phyloP scores from a whole-genome alignment of 2,888 invertebrate species.

The Phyllotreta cruciferae region DNA sequence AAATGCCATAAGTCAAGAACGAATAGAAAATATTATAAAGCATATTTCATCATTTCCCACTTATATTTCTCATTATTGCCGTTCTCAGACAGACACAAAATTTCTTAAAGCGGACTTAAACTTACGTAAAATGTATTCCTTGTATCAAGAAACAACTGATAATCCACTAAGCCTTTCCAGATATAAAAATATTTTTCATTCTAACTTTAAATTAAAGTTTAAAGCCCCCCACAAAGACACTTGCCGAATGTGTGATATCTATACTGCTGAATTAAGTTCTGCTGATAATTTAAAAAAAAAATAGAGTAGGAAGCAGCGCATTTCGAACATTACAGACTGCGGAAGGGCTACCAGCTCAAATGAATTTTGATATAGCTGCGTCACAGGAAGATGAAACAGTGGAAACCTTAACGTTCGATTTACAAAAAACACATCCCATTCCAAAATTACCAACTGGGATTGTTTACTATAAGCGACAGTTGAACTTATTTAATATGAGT shows the following conservation, averaged over 20 bases:
- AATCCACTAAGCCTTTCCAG: constrained; percentile 7
- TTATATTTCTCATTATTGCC: constrained; percentile 14
- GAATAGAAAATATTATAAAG: too few relatives aligned
- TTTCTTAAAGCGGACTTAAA: constrained; percentile 14
- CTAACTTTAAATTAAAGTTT: constrained; percentile 10
- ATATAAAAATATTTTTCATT: constrained; percentile 11
- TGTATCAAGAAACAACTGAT: constrained; percentile 12
- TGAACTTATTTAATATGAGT: too few relatives aligned
- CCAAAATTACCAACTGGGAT: constrained; percentile 17
- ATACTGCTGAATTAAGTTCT: constrained; percentile 17
- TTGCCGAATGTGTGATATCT: constrained; percentile 15
- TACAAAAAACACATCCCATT: constrained; percentile 13
- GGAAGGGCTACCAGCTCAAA: constrained; percentile 6
- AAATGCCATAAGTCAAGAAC: too few relatives aligned
- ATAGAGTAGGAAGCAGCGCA: background rate
- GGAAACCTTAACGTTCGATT: constrained; percentile 5
- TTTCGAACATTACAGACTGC: constrained; percentile 11
- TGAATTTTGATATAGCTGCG: constrained; percentile 8
- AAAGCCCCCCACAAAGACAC: constrained; percentile 16
- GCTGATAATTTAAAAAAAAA: constrained; percentile 1
- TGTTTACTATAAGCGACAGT: constrained; percentile 13
- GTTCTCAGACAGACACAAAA: constrained; percentile 16
- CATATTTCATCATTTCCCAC: background rate
- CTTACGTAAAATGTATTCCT: constrained; percentile 9
- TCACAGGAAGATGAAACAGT: constrained; percentile 5